Percentiles rank a stretch among this genome's conserved stretches.
phyloP scores from a whole-genome alignment of 1,140 invertebrate genomes.

The Lordiphosa collinella region DNA sequence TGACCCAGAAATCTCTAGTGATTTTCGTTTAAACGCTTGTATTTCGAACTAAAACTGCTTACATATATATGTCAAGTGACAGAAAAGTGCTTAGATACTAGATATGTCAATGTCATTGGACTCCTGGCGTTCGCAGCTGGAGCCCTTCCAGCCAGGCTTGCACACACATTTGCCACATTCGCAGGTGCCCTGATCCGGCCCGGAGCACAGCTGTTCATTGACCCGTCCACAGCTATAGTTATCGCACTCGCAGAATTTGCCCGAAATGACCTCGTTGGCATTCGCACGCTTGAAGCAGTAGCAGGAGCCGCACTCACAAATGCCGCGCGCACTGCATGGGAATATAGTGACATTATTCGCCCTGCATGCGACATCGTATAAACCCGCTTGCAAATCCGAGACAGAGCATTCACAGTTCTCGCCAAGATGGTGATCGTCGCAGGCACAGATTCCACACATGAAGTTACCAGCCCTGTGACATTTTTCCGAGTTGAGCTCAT shows the following conservation, averaged over 20 bases:
- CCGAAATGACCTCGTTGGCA: slow-evolving; percentile 84
- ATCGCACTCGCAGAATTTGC: slow-evolving; percentile 95
- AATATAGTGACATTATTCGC: slow-evolving; percentile 86
- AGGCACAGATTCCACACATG: slow-evolving; percentile 94
- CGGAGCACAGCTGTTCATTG: slow-evolving; percentile 90
- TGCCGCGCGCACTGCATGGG: slow-evolving; percentile 88
- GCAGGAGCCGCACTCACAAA: slow-evolving; percentile 90
- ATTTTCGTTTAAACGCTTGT: no score
- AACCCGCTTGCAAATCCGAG: slow-evolving; percentile 42
- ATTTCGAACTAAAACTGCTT: no score
- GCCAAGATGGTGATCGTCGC: slow-evolving; percentile 89
- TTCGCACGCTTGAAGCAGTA: slow-evolving; percentile 84
- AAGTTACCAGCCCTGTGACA: slow-evolving; percentile 86
- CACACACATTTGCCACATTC: slow-evolving; percentile 90
- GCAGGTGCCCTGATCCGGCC: slow-evolving; percentile 85
- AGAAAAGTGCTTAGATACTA: no score
- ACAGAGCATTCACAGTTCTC: slow-evolving; percentile 91
- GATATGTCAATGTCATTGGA: no score
- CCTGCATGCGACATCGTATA: slow-evolving; percentile 82
- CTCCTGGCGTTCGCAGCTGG: slow-evolving; percentile 89
- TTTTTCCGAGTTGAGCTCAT: slow-evolving; percentile 80
- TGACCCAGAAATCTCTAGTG: no score
- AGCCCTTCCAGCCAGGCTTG: slow-evolving; percentile 87
- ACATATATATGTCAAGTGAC: no score
- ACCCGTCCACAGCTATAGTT: slow-evolving; percentile 96